Percentiles rank a stretch among this genome's conserved stretches.
phyloP scores from a whole-genome alignment of 2,797 vertebrate species.

The Danionella dracula region DNA sequence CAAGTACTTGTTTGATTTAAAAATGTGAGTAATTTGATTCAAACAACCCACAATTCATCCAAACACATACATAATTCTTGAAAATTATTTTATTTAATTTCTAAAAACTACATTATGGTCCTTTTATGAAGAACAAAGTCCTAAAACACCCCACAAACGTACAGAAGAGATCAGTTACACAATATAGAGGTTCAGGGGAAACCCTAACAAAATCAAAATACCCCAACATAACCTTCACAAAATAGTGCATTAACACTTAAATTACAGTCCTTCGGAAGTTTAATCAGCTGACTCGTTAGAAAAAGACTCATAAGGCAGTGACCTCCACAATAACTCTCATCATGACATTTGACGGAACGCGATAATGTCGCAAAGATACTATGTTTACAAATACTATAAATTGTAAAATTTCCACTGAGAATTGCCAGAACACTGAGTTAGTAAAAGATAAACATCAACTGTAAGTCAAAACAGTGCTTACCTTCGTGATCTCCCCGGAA shows the following conservation, averaged over 20 bases:
- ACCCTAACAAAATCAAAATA: background rate
- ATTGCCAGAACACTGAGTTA: background rate
- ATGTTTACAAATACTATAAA: no score
- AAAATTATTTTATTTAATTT: no score
- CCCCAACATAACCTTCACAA: background rate
- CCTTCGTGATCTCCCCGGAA: slow-evolving; percentile 25
- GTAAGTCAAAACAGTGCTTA: background rate
- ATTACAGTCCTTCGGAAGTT: background rate
- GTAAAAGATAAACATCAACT: background rate
- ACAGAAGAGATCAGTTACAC: background rate
- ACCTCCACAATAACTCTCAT: slow-evolving; percentile 42
- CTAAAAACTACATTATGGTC: no score
- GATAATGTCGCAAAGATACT: background rate
- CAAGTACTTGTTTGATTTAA: no score
- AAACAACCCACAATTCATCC: no score
- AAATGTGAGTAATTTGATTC: no score
- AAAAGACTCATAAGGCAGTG: background rate
- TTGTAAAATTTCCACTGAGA: no score
- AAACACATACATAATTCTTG: no score
- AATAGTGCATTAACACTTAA: background rate
- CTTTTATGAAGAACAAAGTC: no score
- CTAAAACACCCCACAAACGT: background rate
- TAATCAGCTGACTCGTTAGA: background rate
- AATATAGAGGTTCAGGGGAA: background rate
- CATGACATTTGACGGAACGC: slow-evolving; percentile 1